Base-by-base conservation (phyloP, 2,888 invertebrate species). In the Aquatica leii region DNA sequence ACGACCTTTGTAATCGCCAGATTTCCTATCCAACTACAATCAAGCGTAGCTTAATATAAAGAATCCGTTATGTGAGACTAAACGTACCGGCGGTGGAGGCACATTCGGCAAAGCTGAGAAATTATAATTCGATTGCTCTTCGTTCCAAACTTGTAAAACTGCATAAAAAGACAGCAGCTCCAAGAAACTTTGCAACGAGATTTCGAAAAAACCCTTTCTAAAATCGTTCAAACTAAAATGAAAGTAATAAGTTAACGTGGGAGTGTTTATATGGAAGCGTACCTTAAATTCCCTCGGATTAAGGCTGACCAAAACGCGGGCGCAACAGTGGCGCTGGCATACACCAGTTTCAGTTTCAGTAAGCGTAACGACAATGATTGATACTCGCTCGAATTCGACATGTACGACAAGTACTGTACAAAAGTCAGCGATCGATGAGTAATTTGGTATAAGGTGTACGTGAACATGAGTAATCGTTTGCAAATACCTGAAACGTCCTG, bases 101-200 rank as follows among this genome's bases (percentile, higher is more conserved):
- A 87, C 86, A 70, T 83, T 82, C n/a, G 87, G 86, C 17, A 88
- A 81, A 6, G 84, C 82, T 4, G 85, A 86, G 35, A 89, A 81
- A 73, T 83, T 84, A 8, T 83, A 82, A 60, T 84, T 83, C 17
- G 86, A 83, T 72, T 86, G 86, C 70, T 86, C 84, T 1, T 86
- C 82, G 73, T 88, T 89, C 94, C 95, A 96, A 88, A 92, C 93
- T 72, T 94, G 91, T 64, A 95, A 83, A 82, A 96, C 96, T 58
- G 96, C 84, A 59, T 89, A 90, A 81, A 96, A 96, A 15, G 95
- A 94, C 17, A 90, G 87, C 66, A 94, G 84, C 81, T 95, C 93
- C 50, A 91, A 84, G 9, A 81, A 78, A 62, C 82, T 81, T 34
- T 82, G 80, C 15, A 83, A 71, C 1, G 77, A 71, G 60, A 78